Evolutionary conservation across 2,888 invertebrate species (phyloP), one percentile per base, ranked within the genome.

Genomic region (Helleia helle): DNA sequence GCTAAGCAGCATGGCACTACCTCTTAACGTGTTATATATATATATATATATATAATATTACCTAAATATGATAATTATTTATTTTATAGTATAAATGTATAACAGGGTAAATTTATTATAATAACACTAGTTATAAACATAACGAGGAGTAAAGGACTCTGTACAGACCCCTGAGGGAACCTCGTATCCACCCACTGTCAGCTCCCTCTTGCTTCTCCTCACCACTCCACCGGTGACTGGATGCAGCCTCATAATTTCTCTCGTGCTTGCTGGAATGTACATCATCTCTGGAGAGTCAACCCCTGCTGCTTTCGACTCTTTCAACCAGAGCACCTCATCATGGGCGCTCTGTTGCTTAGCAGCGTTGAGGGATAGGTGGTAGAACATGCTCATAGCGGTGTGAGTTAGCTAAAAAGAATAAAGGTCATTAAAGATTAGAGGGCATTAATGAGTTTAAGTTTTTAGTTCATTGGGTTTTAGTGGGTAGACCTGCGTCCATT

Each of bases 171-270:
- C 83, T 51, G 70, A 66, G 1, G 83, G 83, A 1, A 84, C 51
- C 49, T 74, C 69, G 46, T 65, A 80, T n/a, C 83, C 83, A 1
- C 64, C 81, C 0, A 84, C 59, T 0, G 63, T 47, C 1, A 84
- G 48, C 1, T 58, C 62, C 1, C 71, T 66, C 2, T 46, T 57
- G 15, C 62, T 74, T 26, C 83, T 51, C 29, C 83, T 54, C 0
- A 81, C 76, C 1, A 80, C 80, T 1, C 81, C 83, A 0, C 83
- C 83, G 0, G 83, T 83, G 0, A 66, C 73, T 0, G 84, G 83
- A n/a, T 73, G 73, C 2, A 83, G 61, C n/a, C 83, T 55, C 63
- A 75, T 55, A 0, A 74, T 71, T 15, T 84, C 83, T 2, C 56
- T 55, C 0, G 66, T 71, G 13, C 76, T 76, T 1, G 79, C 74